phyloP scores from a whole-genome alignment of 2,888 invertebrate species.

The Zygothrica quintamaculata region DNA sequence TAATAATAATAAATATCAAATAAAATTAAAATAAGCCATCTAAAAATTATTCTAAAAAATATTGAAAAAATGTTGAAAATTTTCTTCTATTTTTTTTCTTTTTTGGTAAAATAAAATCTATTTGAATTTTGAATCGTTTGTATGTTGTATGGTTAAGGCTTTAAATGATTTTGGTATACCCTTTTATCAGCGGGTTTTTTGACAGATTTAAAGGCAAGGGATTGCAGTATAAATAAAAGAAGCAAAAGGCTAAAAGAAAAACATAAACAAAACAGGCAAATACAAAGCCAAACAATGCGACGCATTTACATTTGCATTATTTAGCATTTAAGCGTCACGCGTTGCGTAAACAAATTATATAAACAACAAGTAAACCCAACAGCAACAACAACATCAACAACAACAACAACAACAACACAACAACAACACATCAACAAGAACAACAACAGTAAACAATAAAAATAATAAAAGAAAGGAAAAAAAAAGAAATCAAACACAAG shows the following conservation, averaged over 20 bases:
- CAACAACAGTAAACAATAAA: conserved; percentile 13
- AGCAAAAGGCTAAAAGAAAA: conserved; percentile 46
- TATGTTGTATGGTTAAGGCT: too few species aligned
- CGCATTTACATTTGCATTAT: conserved; percentile 79
- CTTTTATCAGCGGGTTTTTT: too few species aligned
- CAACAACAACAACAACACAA: conserved; percentile 26
- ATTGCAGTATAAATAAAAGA: conserved; percentile 30
- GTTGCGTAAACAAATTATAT: conserved; percentile 79
- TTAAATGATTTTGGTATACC: too few species aligned
- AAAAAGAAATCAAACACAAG: conserved; percentile 27
- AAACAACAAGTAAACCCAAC: too few species aligned
- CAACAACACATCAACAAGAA: conserved; percentile 8
- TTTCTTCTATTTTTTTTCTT: too few species aligned
- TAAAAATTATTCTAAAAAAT: too few species aligned
- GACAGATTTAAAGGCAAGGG: conserved; percentile 47
- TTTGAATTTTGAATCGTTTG: too few species aligned
- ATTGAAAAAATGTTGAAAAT: too few species aligned
- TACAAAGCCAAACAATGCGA: conserved; percentile 61
- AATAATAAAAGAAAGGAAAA: conserved; percentile 25
- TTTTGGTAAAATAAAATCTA: too few species aligned
- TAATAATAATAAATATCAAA: too few species aligned
- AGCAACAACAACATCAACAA: conserved; percentile 32
- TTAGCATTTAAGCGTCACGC: conserved; percentile 80
- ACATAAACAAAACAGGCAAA: conserved; percentile 30
- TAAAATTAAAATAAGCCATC: too few species aligned